Evolutionary conservation across 2,888 invertebrate species (phyloP), one percentile per base, ranked within the genome.

Genomic region (Venusia cambrica): DNA sequence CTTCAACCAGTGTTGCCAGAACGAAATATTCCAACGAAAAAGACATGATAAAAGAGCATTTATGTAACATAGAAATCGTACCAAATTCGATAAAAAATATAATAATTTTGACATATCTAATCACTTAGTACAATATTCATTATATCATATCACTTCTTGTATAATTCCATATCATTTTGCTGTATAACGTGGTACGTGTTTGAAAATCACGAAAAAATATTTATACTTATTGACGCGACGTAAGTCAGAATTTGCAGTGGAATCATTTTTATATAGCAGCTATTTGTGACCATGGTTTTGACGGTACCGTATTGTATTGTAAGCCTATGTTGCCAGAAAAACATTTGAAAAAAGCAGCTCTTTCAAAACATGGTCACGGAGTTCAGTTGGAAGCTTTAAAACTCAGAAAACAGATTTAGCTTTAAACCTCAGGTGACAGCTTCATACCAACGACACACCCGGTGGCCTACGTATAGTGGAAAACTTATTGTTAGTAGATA

Each of bases 141-240:
- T 63, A 58, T 73, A 65, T 83, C 85, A 87, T 87, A 87, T 87
- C 85, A 85, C 77, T 73, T 72, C 76, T 78, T 85, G 83, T 84
- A 85, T 78, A 84, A 76, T 77, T 70, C 68, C 85, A 87, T 84
- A 85, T 87, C 85, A 81, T 77, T 72, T 76, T 75, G 75, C 77
- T 81, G 77, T 84, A 73, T 76, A 58, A 64, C 67, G 57, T 52
- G 61, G 63, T 74, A 72, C 65, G 60, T 80, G 73, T 76, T 72
- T 71, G 69, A 70, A 67, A 76, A 66, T 64, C 68, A 73, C 68
- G 71, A 53, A 60, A 68, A 66, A 54, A n/a, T n/a, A n/a, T n/a
- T n/a, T 60, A 51, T 59, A 57, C 59, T n/a, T n/a, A 38, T 26
- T 58, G 58, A 62, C 21, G 18, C 28, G 45, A 41, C 38, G 31